A percentile compares a stretch with the other conserved stretches of the same genome.
Evolutionary conservation across 2,888 invertebrate species (phyloP).

Genomic region (Rotaria magnacalcarata): DNA sequence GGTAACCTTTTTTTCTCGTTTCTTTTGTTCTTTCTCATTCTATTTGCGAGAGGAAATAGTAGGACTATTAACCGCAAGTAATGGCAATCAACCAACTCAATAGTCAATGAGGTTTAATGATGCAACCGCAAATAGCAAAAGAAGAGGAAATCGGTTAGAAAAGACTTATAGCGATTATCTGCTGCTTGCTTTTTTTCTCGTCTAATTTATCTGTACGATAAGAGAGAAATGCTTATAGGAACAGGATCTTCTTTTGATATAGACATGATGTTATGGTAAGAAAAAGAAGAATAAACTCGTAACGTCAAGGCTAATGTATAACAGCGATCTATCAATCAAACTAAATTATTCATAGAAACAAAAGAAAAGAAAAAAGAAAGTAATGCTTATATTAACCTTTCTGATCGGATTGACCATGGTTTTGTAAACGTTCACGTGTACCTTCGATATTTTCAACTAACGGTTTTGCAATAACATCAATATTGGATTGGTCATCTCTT

Average conservation of each 20-base stretch:
- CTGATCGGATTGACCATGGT: neutral
- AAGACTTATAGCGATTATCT: neutral
- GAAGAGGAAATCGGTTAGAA: neutral
- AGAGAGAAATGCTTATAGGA: neutral
- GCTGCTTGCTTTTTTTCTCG: neutral
- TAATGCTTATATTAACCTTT: neutral
- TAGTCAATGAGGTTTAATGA: slow-evolving; percentile 14
- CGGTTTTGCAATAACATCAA: neutral
- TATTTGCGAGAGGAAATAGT: neutral
- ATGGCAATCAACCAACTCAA: slow-evolving; percentile 9
- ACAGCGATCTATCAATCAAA: neutral
- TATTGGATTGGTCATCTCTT: neutral
- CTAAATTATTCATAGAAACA: neutral
- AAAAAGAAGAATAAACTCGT: neutral
- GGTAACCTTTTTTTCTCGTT: neutral
- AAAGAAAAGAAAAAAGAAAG: neutral
- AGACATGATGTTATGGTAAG: neutral
- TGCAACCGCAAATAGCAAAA: neutral
- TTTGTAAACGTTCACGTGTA: slow-evolving; percentile 11
- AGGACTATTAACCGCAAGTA: neutral
- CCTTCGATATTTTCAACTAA: neutral
- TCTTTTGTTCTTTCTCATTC: neutral
- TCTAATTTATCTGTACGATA: neutral
- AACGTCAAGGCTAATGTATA: neutral
- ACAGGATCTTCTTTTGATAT: neutral